Evolutionary conservation across 2,797 vertebrate species (phyloP), one percentile per base, ranked within the genome.

Genomic region (Zenarchopterus dispar): DNA sequence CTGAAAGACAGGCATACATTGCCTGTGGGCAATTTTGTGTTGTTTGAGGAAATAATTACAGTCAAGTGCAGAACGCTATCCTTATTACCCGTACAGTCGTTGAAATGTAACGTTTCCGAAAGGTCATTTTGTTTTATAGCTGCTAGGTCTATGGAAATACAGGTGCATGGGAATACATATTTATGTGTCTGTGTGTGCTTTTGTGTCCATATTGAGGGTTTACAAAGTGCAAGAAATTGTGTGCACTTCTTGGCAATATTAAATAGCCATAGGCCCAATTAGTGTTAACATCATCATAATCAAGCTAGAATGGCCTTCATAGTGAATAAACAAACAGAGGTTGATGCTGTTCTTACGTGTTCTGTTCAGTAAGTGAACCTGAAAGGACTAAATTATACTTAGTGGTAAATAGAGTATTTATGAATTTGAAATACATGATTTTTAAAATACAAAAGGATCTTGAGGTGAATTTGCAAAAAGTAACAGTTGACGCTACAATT

Each of bases 271-370:
- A 5, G 70, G 67, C 41, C 50, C 65, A 62, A 88, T 86, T 86
- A 88, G 77, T 77, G 72, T 88, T 82, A 84, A 88, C 83, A 75
- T 80, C 68, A 61, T 73, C 52, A 68, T 82, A 81, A 86, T 85
- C 83, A 75, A 10, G n/a, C 57, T 43, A 48, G 58, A 79, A 70
- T 61, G 80, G 73, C 66, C 71, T 81, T 82, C 57, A 67, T 54
- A 62, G 63, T 16, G 48, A 45, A 62, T 56, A 80, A 82, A 82
- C 78, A 83, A 86, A 86, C 70, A 60, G 28, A 9, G 54, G 65
- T 62, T 51, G 36, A 75, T 63, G 63, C 63, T 21, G 57, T 45
- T 22, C 58, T 61, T 56, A 53, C 72, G 61, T 11, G 8, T 15
- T 78, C 44, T 48, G 54, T 46, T 68, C 51, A 45, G 62, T 47